Base-by-base conservation (phyloP, 2,888 invertebrate genomes). In the Polydrusus tereticollis region DNA sequence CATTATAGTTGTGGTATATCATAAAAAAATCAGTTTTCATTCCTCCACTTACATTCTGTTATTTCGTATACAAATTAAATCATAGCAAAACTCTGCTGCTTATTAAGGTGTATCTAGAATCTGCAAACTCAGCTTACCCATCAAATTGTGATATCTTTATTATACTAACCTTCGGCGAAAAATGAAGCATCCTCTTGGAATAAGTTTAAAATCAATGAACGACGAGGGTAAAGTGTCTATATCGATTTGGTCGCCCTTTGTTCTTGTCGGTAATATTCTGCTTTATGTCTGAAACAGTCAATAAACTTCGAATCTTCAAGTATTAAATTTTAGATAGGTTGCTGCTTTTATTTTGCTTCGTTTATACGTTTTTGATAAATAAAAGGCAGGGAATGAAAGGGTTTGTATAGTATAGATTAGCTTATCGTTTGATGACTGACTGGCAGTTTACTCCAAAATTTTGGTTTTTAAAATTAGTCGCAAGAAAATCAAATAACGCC, bases 131-230 rank as follows among this genome's bases (percentile, higher is more conserved):
- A 16, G 69, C 62, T 14, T 12, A 47, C 36, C 33, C 47, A 57
- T 29, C 21, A 45, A 66, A 66, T 33, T 66, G 57, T 45, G 29
- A 68, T 59, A 52, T 69, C 50, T 69, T 52, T 69, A 52, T 69
- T 62, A 55, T 62, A 55, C 62, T 29, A 60, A 52, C 69, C 62
- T 60, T 62, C 43, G 33, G 52, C 43, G 29, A 26, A 63, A 43
- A 55, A 69, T 72, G 65, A 70, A 65, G 64, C 67, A 63, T 75
- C 58, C 72, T 71, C 68, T 72, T 71, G 76, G 36, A 71, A 73
- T 66, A 71, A 73, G 76, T 79, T 79, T 79, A 78, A 79, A 79
- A 79, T 80, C 80, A 78, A 80, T 78, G 79, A 77, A 75, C 77
- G 74, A 65, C 76, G 50, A 68, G 77, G 76, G 78, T 78, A 77